Percentiles rank a stretch among this genome's conserved stretches.
Evolutionary conservation across 1,140 invertebrate genomes (phyloP).

Genomic region (Drosophila pandora): DNA sequence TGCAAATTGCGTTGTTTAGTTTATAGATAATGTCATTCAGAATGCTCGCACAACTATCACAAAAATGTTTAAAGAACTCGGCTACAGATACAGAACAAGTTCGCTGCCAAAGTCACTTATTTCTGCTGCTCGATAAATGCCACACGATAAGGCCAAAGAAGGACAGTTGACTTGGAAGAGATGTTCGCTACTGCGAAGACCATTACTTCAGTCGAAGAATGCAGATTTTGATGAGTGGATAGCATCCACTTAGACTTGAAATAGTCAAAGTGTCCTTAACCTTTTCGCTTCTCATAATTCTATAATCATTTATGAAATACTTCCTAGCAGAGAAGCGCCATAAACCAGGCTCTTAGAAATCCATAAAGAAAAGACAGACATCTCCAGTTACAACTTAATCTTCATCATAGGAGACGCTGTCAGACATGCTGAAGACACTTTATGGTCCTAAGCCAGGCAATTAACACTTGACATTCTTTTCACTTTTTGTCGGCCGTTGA

Average conservation of each 20-base stretch:
- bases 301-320: conserved; percentile 23
- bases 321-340: conserved; percentile 6
- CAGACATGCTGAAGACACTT: conserved; percentile 27
- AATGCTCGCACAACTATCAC: conserved; percentile 60
- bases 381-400: conserved; percentile 68
- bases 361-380: conserved; percentile 54
- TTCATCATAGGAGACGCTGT: conserved; percentile 50
- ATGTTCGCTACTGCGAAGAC: conserved; percentile 24
- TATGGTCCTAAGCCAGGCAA: conserved; percentile 66
- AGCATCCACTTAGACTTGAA: conserved; percentile 1
- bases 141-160: conserved; percentile 53
- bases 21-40: conserved; percentile 78
- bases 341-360: conserved; percentile 43
- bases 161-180: conserved; percentile 48
- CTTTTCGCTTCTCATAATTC: conserved; percentile 1
- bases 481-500: conserved; percentile 69
- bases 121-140: conserved; percentile 41
- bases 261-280: neutral
- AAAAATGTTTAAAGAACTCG: conserved; percentile 62
- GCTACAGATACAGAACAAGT: conserved; percentile 47
- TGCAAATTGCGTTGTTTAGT: conserved; percentile 76
- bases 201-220: conserved; percentile 4
- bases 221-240: conserved; percentile 28
- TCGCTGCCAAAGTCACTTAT: conserved; percentile 39
- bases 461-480: conserved; percentile 82